Conservation (phyloP, 2,797 vertebrate genomes). For the Sebastolobus altivelis region DNA sequence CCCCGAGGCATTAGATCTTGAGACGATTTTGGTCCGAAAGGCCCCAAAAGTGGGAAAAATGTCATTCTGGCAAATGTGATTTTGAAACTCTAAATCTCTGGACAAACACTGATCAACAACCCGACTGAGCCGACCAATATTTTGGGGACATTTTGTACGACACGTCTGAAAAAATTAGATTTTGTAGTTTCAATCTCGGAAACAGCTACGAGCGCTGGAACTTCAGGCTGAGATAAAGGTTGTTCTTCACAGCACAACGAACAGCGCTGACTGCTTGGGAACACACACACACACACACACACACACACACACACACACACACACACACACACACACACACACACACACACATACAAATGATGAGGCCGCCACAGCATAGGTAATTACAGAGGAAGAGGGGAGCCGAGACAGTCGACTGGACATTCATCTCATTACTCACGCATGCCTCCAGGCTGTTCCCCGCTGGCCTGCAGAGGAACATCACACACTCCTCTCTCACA, state of each 20-base stretch:
- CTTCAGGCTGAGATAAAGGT: constrained; percentile 1
- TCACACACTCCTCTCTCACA: constrained; percentile 9
- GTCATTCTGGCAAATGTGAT: neutral
- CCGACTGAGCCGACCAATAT: neutral
- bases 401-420: constrained; percentile 57
- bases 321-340: neutral
- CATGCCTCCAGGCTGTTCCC: constrained; percentile 40
- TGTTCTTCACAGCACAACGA: constrained; percentile 14
- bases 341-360: neutral
- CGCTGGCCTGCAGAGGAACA: constrained; percentile 20
- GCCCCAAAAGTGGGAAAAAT: neutral
- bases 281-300: constrained; percentile 3
- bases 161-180: neutral
- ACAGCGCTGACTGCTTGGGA: neutral
- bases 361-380: constrained; percentile 13
- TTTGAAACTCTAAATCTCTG: neutral
- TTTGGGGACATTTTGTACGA: neutral
- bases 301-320: constrained; percentile 6
- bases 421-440: constrained; percentile 56
- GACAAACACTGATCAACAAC: neutral
- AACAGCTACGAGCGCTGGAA: neutral
- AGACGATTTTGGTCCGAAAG: neutral
- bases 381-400: constrained; percentile 61
- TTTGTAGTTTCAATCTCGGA: neutral
- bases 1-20: neutral